phyloP scores from a whole-genome alignment of 2,888 invertebrate species.

The Cryptosula pallasiana region DNA sequence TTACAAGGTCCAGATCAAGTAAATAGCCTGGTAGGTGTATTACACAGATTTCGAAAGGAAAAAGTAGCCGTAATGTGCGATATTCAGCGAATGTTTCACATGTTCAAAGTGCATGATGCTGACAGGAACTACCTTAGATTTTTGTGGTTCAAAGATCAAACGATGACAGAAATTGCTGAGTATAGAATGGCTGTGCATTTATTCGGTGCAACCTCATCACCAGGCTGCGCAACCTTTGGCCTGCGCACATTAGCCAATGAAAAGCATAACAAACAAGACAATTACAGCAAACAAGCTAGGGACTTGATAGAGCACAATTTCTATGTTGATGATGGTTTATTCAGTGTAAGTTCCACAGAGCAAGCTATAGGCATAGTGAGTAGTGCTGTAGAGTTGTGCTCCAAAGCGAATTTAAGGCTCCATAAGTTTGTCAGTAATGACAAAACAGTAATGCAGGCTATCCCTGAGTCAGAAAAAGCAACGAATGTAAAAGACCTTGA shows the following conservation, averaged over 20 bases:
- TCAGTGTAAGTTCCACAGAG: neutral
- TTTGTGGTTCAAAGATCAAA: slow-evolving; percentile 23
- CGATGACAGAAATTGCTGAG: neutral
- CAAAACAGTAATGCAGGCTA: neutral
- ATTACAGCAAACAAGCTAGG: no score
- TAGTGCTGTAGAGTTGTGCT: neutral
- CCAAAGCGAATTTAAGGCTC: neutral
- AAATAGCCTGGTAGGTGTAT: no score
- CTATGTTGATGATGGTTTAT: slow-evolving; percentile 6
- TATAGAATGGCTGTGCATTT: slow-evolving; percentile 25
- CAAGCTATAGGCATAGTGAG: neutral
- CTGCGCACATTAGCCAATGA: neutral
- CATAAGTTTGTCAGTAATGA: slow-evolving; percentile 6
- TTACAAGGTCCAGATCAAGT: no score
- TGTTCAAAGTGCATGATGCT: slow-evolving; percentile 18
- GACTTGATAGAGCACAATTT: neutral
- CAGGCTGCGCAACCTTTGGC: slow-evolving; percentile 24
- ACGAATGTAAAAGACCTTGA: neutral
- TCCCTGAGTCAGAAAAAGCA: neutral
- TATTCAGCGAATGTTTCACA: slow-evolving; percentile 27
- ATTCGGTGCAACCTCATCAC: slow-evolving; percentile 24
- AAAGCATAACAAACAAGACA: no score
- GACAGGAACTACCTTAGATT: slow-evolving; percentile 25
- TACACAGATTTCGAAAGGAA: no score
- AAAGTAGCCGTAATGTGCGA: no score